Evolutionary conservation across 2,113 vertebrate genomes (phyloP).

Genomic region (Illadopsis cleaveri): DNA sequence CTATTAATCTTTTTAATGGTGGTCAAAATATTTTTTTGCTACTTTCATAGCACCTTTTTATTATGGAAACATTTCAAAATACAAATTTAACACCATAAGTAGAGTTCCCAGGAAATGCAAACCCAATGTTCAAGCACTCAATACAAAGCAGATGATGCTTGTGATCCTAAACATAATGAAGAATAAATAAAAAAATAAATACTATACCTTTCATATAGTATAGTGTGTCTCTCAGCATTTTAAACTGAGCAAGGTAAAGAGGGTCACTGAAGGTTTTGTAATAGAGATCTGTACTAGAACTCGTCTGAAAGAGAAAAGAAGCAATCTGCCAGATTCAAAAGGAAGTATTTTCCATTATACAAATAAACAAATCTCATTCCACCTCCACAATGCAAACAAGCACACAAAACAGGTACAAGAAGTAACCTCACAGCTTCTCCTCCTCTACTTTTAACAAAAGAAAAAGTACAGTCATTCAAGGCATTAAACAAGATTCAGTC

Average conservation of each 20-base stretch:
- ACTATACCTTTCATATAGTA: conserved; percentile 90
- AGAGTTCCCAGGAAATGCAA: neutral
- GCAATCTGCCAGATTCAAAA: neutral
- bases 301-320: conserved; percentile 73
- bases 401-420: neutral
- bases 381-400: neutral
- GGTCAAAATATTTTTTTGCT: neutral
- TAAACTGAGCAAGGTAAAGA: conserved; percentile 93
- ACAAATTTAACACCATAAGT: neutral
- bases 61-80: neutral
- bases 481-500: neutral
- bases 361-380: neutral
- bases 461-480: neutral
- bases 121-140: neutral
- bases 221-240: conserved; percentile 95
- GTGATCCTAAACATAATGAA: neutral
- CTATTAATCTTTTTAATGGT: neutral
- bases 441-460: neutral
- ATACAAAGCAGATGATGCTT: neutral
- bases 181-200: neutral
- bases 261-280: conserved; percentile 92
- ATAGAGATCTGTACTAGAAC: conserved; percentile 78
- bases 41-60: neutral
- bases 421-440: neutral
- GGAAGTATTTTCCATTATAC: neutral